Conservation (phyloP, 2,888 invertebrate species). For the Baccha elongata region DNA sequence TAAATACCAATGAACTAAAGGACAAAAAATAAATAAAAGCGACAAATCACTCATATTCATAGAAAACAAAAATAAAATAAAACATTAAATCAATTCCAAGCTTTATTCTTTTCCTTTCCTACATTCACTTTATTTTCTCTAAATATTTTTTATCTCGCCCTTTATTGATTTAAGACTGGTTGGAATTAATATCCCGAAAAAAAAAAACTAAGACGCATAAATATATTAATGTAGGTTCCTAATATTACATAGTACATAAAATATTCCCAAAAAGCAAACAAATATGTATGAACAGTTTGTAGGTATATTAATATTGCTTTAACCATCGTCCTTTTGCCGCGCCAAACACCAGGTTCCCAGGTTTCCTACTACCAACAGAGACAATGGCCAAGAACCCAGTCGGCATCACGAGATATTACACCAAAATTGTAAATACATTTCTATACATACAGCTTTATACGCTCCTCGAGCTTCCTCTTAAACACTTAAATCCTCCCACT, state of each 20-base stretch:
- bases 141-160: slow-evolving; percentile 20
- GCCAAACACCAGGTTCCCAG: not conserved
- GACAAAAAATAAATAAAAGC: not conserved
- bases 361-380: not conserved
- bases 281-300: not conserved
- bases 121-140: not conserved
- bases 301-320: slow-evolving; percentile 48
- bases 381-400: not conserved
- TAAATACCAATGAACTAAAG: too few relatives aligned
- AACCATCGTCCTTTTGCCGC: slow-evolving; percentile 35
- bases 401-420: slow-evolving; percentile 23
- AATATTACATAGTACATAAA: not conserved
- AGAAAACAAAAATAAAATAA: slow-evolving; percentile 42
- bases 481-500: not conserved
- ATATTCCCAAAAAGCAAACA: slow-evolving; percentile 18
- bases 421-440: slow-evolving; percentile 52
- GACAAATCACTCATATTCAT: slow-evolving; percentile 43
- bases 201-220: slow-evolving; percentile 4
- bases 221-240: not conserved
- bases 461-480: not conserved
- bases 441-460: not conserved
- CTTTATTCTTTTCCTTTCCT: slow-evolving; percentile 1
- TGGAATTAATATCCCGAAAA: slow-evolving; percentile 31
- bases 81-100: slow-evolving; percentile 57
- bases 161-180: slow-evolving; percentile 54